A percentile compares a stretch with the other conserved stretches of the same genome.
phyloP scores from a whole-genome alignment of 2,797 vertebrate species.

The Premnoplex brunnescens region DNA sequence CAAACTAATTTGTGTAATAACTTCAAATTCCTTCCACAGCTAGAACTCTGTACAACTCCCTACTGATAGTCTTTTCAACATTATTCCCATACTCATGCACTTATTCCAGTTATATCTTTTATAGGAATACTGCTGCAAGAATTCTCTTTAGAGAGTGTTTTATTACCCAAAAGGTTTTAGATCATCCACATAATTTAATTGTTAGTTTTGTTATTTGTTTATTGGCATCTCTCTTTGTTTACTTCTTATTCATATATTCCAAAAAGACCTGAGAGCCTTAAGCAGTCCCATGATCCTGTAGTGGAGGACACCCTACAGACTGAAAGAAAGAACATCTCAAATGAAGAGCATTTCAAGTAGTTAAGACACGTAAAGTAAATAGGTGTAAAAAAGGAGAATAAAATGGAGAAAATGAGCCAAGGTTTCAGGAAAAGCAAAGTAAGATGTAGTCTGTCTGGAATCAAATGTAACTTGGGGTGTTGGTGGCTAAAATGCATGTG shows the following conservation, averaged over 20 bases:
- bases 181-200: neutral
- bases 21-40: neutral
- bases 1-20: slow-evolving; percentile 19
- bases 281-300: neutral
- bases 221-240: neutral
- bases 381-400: neutral
- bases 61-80: neutral
- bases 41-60: neutral
- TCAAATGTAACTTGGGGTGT: neutral
- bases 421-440: neutral
- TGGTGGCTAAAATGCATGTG: neutral
- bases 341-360: neutral
- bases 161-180: neutral
- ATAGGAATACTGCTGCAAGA: neutral
- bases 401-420: neutral
- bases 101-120: neutral
- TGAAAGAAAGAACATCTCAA: neutral
- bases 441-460: neutral
- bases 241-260: neutral
- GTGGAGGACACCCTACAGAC: neutral
- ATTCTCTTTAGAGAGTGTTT: neutral
- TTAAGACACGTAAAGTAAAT: neutral
- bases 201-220: neutral
- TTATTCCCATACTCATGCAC: neutral
- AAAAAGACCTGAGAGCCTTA: neutral